These are phyloP conservation scores for Aleiodes testaceus DNA, from an alignment of 2,888 invertebrate genomes.

Conservation along the genomic window DNA sequence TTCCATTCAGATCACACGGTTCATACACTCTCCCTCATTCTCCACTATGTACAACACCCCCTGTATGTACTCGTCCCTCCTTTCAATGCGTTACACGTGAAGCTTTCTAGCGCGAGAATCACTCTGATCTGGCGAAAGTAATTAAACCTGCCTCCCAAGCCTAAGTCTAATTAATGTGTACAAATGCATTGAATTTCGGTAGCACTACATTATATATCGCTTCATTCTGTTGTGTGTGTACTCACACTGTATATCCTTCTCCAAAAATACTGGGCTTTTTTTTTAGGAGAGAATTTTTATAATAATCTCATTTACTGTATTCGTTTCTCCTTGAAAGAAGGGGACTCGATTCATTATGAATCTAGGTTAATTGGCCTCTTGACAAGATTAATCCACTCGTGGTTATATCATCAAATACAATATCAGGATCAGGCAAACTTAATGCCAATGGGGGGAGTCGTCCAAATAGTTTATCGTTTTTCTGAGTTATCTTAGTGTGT, in stretches of 20 bases:
- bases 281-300: too few relatives aligned
- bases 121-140: conserved; percentile 70
- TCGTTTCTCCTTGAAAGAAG: conserved; percentile 37
- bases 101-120: conserved; percentile 10
- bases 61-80: background rate
- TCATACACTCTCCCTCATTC: conserved; percentile 57
- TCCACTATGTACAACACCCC: conserved; percentile 5
- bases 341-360: conserved; percentile 41
- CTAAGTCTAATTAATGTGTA: conserved; percentile 71
- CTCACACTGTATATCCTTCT: too few relatives aligned
- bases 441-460: too few relatives aligned
- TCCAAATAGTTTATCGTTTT: too few relatives aligned
- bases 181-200: conserved; percentile 55
- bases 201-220: conserved; percentile 4
- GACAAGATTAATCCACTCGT: background rate
- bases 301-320: too few relatives aligned
- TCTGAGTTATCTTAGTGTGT: too few relatives aligned
- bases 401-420: too few relatives aligned
- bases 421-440: too few relatives aligned
- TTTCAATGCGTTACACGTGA: conserved; percentile 4
- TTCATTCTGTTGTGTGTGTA: background rate
- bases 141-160: conserved; percentile 68
- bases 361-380: conserved; percentile 21
- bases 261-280: too few relatives aligned
- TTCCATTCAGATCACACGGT: conserved; percentile 65